Percentiles rank a stretch among this genome's conserved stretches.
These are phyloP conservation scores for Aplocera efformata DNA, from an alignment of 2,888 invertebrate genomes.

Conservation along the genomic window DNA sequence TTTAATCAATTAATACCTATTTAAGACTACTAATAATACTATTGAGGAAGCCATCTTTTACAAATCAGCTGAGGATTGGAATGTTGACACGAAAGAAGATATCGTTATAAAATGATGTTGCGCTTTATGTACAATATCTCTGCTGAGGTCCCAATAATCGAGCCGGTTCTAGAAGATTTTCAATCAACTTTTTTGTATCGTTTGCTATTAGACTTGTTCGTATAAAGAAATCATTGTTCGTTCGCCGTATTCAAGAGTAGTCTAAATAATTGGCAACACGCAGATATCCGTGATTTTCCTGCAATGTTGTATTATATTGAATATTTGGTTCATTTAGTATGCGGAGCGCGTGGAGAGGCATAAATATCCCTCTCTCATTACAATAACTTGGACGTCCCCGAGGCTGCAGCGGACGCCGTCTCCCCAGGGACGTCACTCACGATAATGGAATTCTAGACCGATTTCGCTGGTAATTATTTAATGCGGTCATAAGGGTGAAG, in stretches of 20 bases:
- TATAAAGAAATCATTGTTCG: too few relatives aligned
- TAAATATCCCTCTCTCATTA: constrained; percentile 78
- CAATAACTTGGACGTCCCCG: constrained; percentile 68
- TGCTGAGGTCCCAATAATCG: too few relatives aligned
- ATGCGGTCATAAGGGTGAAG: constrained; percentile 25
- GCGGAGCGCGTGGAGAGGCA: constrained; percentile 68
- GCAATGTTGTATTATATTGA: constrained; percentile 24
- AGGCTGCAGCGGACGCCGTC: constrained; percentile 57
- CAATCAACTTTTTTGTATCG: too few relatives aligned
- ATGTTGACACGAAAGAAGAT: too few relatives aligned
- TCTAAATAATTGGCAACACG: background rate
- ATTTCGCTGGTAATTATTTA: constrained; percentile 55
- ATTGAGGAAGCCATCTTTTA: too few relatives aligned
- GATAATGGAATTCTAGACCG: constrained; percentile 69
- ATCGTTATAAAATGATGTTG: too few relatives aligned
- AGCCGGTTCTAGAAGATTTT: too few relatives aligned
- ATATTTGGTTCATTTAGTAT: constrained; percentile 61
- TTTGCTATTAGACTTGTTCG: too few relatives aligned
- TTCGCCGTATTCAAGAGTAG: constrained; percentile 8
- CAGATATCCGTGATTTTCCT: constrained; percentile 12
- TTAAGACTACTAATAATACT: too few relatives aligned
- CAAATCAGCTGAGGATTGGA: too few relatives aligned
- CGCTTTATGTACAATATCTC: too few relatives aligned
- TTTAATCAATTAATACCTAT: too few relatives aligned
- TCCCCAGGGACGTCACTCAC: constrained; percentile 68